Evolutionary conservation across 1,140 invertebrate genomes (phyloP), one percentile per base, ranked within the genome.

Genomic region (Stegodyphus dumicola): DNA sequence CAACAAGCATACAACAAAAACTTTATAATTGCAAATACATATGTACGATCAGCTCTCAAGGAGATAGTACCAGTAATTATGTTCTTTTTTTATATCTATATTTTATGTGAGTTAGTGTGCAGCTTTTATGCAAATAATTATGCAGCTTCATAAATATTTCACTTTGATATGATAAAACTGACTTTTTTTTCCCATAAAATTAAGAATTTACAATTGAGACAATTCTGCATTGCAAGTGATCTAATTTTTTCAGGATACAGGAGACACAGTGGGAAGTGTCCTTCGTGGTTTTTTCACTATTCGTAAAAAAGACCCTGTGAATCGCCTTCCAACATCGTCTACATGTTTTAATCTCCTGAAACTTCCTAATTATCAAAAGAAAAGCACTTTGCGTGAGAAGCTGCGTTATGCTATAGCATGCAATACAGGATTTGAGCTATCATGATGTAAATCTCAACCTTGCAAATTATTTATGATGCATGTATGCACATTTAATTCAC

Each of bases 261-360:
- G 97, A 7, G 97, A 98, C 90, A 98, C 97, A 53, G 95, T 99
- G 77, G 96, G 96, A 89, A 98, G 96, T 90, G 97, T 99, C 0
- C 95, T 99, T 77, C 93, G 98, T 86, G 98, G 98, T 71, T 99
- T 99, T 91, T 98, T 99, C 89, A 98, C 98, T 51, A 98, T 99
- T 88, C 92, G 96, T 54, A 98, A 97, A 89, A 96, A 96, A 89
- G 97, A 99, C 91, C 97, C 98, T 0, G 94, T 98, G 73, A 96
- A 98, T 90, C 93, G 98, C 53, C 93, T 99, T 56, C 99, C 98
- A 49, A 99, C 99, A 0, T 98, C 98, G 0, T 99, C 98, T 0
- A 99, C 99, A 0, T 99, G 99, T 90, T 99, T 99, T 91, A 99
- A 99, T 92, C 93, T 99, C 51, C 93, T 99, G 13, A 99, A 99